Percentiles rank a stretch among this genome's conserved stretches.
Conservation (phyloP, 2,797 vertebrate species). For the Protosalanx chinensis region DNA sequence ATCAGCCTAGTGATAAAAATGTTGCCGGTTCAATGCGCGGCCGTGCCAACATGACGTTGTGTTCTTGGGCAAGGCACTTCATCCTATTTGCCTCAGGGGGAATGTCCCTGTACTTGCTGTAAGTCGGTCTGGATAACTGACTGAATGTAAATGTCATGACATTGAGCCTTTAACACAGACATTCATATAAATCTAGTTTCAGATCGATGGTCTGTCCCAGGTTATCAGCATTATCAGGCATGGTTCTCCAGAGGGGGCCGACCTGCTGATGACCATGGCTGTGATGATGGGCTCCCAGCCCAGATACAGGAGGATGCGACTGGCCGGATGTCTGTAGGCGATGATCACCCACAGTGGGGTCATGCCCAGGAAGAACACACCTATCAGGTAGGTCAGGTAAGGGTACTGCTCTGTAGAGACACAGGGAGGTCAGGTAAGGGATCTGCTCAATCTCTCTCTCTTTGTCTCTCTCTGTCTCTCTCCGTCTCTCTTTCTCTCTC, state of each 20-base stretch:
- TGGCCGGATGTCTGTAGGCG: slow-evolving; percentile 85
- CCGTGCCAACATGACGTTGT: too few species aligned
- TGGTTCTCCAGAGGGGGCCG: not conserved
- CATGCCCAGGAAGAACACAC: slow-evolving; percentile 81
- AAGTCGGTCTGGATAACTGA: too few species aligned
- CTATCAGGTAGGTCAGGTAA: slow-evolving; percentile 85
- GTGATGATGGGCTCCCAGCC: slow-evolving; percentile 95
- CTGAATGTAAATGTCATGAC: too few species aligned
- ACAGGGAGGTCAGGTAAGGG: slow-evolving; percentile 74
- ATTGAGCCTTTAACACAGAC: too few species aligned
- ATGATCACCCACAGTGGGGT: slow-evolving; percentile 88
- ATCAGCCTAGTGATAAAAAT: too few species aligned
- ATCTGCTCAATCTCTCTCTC: slow-evolving; percentile 71
- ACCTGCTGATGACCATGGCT: slow-evolving; percentile 96
- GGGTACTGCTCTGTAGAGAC: slow-evolving; percentile 74
- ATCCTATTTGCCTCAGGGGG: too few species aligned
- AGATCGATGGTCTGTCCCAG: too few species aligned
- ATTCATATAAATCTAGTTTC: too few species aligned
- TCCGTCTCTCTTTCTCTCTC: not conserved
- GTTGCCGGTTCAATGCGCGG: too few species aligned
- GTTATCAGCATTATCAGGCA: too few species aligned
- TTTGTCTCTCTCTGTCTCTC: not conserved
- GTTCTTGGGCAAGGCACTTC: too few species aligned
- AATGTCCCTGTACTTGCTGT: too few species aligned
- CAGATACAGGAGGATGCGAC: slow-evolving; percentile 83